Evolutionary conservation across 2,888 invertebrate genomes (phyloP).

Genomic region (Idaea aversata): DNA sequence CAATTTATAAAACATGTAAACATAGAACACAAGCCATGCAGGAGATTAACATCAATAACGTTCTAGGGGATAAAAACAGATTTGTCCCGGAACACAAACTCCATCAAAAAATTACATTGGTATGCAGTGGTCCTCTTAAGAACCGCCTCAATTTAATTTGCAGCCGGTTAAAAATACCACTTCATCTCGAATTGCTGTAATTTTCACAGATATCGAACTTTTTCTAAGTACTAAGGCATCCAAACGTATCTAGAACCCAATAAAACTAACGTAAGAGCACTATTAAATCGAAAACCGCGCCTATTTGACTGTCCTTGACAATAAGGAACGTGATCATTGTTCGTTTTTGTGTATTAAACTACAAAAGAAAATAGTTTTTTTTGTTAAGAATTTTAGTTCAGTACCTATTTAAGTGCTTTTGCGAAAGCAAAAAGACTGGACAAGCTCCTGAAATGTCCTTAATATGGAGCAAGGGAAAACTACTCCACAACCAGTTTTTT

Average conservation of each 20-base stretch:
- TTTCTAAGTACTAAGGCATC: conserved; percentile 5
- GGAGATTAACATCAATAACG: no score
- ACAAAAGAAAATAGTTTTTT: conserved; percentile 17
- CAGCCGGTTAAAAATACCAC: background rate
- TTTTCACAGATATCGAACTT: background rate
- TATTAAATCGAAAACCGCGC: conserved; percentile 46
- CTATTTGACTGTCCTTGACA: conserved; percentile 46
- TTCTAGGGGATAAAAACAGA: no score
- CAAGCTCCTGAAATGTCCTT: no score
- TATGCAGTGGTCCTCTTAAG: background rate
- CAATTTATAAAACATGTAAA: no score
- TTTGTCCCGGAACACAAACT: no score
- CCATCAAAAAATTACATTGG: background rate
- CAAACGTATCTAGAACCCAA: conserved; percentile 20
- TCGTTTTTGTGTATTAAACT: conserved; percentile 28
- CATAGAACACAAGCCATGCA: no score
- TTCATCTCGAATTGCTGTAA: background rate
- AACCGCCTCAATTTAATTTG: background rate
- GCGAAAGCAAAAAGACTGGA: no score
- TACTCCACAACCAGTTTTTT: no score
- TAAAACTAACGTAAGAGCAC: conserved; percentile 39
- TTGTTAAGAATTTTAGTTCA: background rate
- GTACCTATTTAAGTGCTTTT: no score
- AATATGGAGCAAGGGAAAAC: no score
- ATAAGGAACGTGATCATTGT: conserved; percentile 45